A percentile compares a stretch with the other conserved stretches of the same genome.
Evolutionary conservation across 2,113 vertebrate genomes (phyloP).

Genomic region (Cebidichthys violaceus): DNA sequence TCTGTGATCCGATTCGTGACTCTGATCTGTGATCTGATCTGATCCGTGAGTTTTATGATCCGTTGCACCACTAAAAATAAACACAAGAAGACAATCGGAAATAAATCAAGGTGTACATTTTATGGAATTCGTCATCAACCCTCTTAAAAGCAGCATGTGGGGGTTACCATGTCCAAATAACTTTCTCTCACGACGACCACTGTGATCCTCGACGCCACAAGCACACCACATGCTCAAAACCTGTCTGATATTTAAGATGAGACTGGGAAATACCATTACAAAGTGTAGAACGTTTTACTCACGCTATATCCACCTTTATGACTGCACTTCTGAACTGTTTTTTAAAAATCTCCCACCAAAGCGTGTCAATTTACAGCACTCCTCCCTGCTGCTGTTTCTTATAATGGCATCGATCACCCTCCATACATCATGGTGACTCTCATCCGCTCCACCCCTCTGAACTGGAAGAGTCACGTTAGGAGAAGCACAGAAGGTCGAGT

Average conservation of each 20-base stretch:
- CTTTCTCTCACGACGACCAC: neutral
- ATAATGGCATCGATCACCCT: neutral
- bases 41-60: neutral
- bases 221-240: neutral
- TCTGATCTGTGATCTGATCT: no score
- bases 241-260: neutral
- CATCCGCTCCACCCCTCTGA: no score
- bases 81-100: neutral
- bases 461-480: no score
- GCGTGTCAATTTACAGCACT: no score
- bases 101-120: neutral
- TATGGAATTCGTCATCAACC: no score
- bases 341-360: neutral
- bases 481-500: neutral
- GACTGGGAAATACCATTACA: neutral
- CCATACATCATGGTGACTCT: neutral
- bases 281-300: neutral
- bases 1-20: no score
- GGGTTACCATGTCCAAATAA: no score
- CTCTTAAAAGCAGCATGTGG: neutral
- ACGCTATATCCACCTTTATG: neutral
- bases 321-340: neutral
- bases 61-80: neutral
- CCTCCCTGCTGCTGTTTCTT: neutral
- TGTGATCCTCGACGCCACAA: no score